Evolutionary conservation across 1,140 invertebrate species (phyloP), one percentile per base, ranked within the genome.

Genomic region (Drosophila fuyamai): DNA sequence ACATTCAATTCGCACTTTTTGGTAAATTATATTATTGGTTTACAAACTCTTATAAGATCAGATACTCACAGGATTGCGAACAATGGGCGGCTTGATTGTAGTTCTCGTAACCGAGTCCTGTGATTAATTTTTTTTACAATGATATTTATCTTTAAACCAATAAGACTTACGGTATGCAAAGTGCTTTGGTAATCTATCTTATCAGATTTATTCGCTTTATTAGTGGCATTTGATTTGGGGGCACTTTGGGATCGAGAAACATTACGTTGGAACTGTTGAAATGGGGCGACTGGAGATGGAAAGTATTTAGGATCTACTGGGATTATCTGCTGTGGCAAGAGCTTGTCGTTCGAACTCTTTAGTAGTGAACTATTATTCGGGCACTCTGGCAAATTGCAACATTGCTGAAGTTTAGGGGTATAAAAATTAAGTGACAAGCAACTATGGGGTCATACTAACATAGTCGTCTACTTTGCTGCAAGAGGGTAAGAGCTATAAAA

Each of bases 161-260:
- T 27, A 13, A 23, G 1, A 36, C 65, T 43, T 18, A 68, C 65
- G 1, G 7, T 14, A 13, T 35, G 13, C 0, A 10, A 13, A 0
- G 27, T 9, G 3, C 18, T 10, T 14, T 40, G 55, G 9, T 13
- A 14, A n/a, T 44, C 29, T 13, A 29, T 44, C 40, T 36, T 63
- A 4, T 27, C 13, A 9, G 36, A 8, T 1, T 7, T 7, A 56
- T 7, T 18, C 10, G 1, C 8, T 32, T 10, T 61, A 8, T 59
- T 12, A 29, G 1, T 13, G 5, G 0, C 7, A 32, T 2, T 32
- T 32, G 5, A 0, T 12, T 10, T 61, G n/a, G 65, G 65, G 0
- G 43, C 9, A 27, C 65, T 68, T 18, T 66, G 65, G 2, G 65
- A 68, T 38, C 63, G 29, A 13, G 10, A 0, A 23, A 3, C n/a